Evolutionary conservation across 2,113 vertebrate genomes (phyloP), one percentile per base, ranked within the genome.

Genomic region (Gavialis gangeticus): DNA sequence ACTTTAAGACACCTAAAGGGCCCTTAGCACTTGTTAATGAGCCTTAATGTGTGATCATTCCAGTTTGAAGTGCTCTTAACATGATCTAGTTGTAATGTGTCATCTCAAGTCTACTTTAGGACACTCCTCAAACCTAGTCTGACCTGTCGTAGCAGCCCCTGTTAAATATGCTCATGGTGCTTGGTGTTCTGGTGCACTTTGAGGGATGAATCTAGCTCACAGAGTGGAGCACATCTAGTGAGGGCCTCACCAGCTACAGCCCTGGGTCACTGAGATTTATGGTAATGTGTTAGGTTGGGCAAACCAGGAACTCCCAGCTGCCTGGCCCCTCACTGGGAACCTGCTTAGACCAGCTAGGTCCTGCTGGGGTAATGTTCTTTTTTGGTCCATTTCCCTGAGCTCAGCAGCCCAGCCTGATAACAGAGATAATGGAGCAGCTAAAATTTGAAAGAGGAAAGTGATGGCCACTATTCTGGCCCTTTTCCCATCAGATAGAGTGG

Each of bases 321-420:
- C 10, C 37, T 0, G 0, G 84, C 54, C 71, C 3, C 30, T 69
- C 87, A 54, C 73, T 28, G 54, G 62, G 57, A 87, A 12, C 2
- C 0, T 87, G 66, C 28, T n/a, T 17, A 0, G 3, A 54, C 80
- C 62, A 79, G 27, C 15, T 56, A 76, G 75, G 78, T 16, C 25
- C 30, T 76, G 55, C 78, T 91, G 18, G 11, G 54, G 34, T 57
- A 13, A n/a, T 37, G 37, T 21, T 34, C 57, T 75, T 64, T 64
- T 12, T 54, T 57, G 55, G 22, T 77, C 81, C 0, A 0, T 91
- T 95, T 90, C 22, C 58, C 83, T 94, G 92, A 96, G 78, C 84
- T 95, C 94, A 93, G 96, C 91, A 96, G 75, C 34, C 17, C 27
- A 77, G 46, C 24, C 79, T 82, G 88, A 96, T 96, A 95, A 93